Evolutionary conservation across 2,888 invertebrate genomes (phyloP).

Genomic region (Julus scandinavius): DNA sequence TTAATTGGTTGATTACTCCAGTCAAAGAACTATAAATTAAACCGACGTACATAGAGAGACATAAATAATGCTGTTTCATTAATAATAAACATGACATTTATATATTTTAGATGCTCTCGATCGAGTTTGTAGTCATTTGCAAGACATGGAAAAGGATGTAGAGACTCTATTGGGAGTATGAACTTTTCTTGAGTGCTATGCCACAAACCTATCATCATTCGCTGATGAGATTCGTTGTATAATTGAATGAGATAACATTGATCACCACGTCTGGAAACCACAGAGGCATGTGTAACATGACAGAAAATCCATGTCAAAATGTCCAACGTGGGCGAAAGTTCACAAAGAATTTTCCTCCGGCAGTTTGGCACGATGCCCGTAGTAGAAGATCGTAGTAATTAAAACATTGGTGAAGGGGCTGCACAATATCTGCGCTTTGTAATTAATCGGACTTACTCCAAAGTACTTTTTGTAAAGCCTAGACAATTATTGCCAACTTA

Average conservation of each 20-base stretch:
- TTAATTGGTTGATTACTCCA: too few relatives aligned
- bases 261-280: constrained; percentile 17
- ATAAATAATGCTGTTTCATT: too few relatives aligned
- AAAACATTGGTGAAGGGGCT: neutral
- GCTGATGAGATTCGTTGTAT: constrained; percentile 13
- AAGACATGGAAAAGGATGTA: neutral
- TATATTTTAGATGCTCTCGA: neutral
- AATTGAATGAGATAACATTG: constrained; percentile 37
- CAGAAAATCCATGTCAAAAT: constrained; percentile 22
- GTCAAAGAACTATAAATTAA: too few relatives aligned
- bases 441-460: constrained; percentile 10
- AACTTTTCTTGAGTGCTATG: neutral
- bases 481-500: neutral
- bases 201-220: constrained; percentile 17
- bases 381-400: neutral
- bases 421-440: neutral
- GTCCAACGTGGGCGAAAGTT: neutral
- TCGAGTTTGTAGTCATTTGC: neutral
- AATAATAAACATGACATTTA: neutral
- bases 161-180: neutral
- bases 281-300: neutral
- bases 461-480: neutral
- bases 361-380: neutral
- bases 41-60: too few relatives aligned
- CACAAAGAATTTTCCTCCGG: neutral